Conservation (phyloP, 1,140 invertebrate genomes). For the Drosophila nigromelanica region DNA sequence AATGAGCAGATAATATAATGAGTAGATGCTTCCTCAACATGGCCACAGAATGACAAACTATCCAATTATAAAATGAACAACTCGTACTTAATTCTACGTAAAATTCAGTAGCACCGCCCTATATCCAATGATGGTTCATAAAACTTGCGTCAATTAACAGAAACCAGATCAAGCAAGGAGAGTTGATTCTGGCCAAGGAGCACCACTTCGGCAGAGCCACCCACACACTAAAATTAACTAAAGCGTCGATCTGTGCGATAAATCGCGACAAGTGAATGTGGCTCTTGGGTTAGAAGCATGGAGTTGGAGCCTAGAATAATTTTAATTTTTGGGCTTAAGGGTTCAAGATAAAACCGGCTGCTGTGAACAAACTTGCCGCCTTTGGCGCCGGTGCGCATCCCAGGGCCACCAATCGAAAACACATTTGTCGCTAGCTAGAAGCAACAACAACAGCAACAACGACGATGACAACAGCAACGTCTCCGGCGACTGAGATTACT, state of each 20-base stretch:
- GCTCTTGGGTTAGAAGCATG: not conserved
- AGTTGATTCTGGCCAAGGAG: not conserved
- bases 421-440: slow-evolving; percentile 69
- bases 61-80: slow-evolving; percentile 69
- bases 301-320: slow-evolving; percentile 45
- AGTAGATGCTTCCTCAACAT: too few species aligned
- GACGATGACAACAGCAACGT: not conserved
- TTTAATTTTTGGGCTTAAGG: slow-evolving; percentile 55
- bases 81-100: slow-evolving; percentile 49
- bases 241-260: slow-evolving; percentile 77
- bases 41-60: slow-evolving; percentile 56
- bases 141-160: slow-evolving; percentile 75
- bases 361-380: slow-evolving; percentile 58
- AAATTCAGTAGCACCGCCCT: slow-evolving; percentile 56
- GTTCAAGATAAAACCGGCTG: slow-evolving; percentile 1
- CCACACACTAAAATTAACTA: slow-evolving; percentile 76
- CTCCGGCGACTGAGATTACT: slow-evolving; percentile 48
- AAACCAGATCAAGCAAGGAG: slow-evolving; percentile 56
- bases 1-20: too few species aligned
- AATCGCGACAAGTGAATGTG: slow-evolving; percentile 71
- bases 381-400: slow-evolving; percentile 55
- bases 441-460: slow-evolving; percentile 47
- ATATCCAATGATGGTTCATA: slow-evolving; percentile 49
- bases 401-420: slow-evolving; percentile 74
- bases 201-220: slow-evolving; percentile 40